These are phyloP conservation scores for Diabrotica undecimpunctata DNA, from an alignment of 1,140 invertebrate genomes.

Conservation along the genomic window DNA sequence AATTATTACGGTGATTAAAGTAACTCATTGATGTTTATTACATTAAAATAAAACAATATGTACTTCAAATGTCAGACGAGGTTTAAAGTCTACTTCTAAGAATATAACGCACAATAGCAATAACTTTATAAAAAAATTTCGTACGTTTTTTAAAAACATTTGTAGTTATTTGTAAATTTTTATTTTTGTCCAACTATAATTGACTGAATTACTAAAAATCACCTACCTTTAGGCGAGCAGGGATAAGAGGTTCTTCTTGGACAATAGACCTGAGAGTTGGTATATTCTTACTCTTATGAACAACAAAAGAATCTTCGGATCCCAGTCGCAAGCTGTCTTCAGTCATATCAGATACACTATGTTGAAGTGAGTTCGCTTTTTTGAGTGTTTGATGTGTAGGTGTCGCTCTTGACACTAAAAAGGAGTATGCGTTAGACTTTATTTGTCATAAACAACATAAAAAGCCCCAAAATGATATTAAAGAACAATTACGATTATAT, in stretches of 20 bases:
- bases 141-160: no score
- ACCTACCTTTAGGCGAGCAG: constrained; percentile 50
- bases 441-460: not conserved
- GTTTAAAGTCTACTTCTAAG: no score
- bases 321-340: constrained; percentile 46
- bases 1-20: no score
- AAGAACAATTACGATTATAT: constrained; percentile 1
- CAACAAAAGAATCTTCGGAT: constrained; percentile 70
- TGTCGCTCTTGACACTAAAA: constrained; percentile 52
- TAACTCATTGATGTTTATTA: no score
- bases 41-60: no score
- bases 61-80: no score
- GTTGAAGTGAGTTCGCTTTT: constrained; percentile 45
- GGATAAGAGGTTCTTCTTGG: constrained; percentile 51
- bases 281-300: constrained; percentile 72
- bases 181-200: no score
- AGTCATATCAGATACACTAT: constrained; percentile 43
- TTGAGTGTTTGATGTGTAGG: constrained; percentile 46
- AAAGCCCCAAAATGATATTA: not conserved
- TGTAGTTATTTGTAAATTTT: no score
- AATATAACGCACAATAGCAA: no score
- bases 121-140: no score
- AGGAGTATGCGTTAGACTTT: not conserved
- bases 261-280: constrained; percentile 70
- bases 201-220: not conserved